Evolutionary conservation across 2,113 vertebrate genomes (phyloP).

Genomic region (Etheostoma spectabile): DNA sequence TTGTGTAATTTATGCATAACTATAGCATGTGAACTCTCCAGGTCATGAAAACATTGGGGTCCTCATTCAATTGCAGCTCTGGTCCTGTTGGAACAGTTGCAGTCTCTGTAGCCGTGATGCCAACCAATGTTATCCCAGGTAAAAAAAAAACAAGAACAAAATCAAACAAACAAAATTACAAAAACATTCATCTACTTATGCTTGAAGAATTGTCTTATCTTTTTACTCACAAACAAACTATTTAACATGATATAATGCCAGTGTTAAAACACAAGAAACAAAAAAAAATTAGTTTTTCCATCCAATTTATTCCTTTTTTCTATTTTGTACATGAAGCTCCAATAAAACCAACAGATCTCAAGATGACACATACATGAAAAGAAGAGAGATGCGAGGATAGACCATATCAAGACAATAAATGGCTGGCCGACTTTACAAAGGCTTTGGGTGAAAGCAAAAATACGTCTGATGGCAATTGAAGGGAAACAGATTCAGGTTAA

Average conservation of each 20-base stretch:
- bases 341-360: constrained; percentile 63
- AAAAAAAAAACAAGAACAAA: neutral
- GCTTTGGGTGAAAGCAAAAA: constrained; percentile 60
- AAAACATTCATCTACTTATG: neutral
- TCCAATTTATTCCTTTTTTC: constrained; percentile 71
- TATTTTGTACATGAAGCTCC: constrained; percentile 72
- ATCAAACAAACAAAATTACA: neutral
- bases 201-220: neutral
- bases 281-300: constrained; percentile 37
- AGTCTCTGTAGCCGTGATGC: neutral
- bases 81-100: neutral
- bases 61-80: too few species aligned
- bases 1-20: too few species aligned
- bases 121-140: neutral
- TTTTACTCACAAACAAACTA: neutral
- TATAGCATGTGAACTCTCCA: too few species aligned
- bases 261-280: constrained; percentile 1
- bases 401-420: constrained; percentile 23
- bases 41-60: too few species aligned
- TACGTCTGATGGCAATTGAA: constrained; percentile 39
- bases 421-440: constrained; percentile 43
- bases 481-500: constrained; percentile 61
- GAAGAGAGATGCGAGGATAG: constrained; percentile 11
- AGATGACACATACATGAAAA: constrained; percentile 43
- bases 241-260: neutral